Percentiles rank a stretch among this genome's conserved stretches.
Evolutionary conservation across 2,113 vertebrate genomes (phyloP).

Genomic region (Scolopax mira): DNA sequence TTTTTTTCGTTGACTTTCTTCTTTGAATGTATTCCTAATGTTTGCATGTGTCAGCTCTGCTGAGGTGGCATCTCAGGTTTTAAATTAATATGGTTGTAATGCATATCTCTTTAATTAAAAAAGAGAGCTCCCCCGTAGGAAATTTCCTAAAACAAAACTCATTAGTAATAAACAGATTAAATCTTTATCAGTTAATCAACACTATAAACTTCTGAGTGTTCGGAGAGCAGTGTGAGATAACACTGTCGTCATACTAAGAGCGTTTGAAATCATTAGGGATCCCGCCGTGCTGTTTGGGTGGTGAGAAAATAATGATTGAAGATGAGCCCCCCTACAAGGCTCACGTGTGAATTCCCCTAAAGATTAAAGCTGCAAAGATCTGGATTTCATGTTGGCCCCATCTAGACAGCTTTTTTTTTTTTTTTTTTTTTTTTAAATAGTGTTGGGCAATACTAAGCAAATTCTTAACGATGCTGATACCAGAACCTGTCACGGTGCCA

Average conservation of each 20-base stretch:
- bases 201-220: slow-evolving; percentile 50
- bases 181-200: slow-evolving; percentile 60
- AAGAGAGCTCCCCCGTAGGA: background rate
- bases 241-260: slow-evolving; percentile 2
- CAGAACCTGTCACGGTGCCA: background rate
- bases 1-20: background rate
- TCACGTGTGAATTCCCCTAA: background rate
- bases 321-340: background rate
- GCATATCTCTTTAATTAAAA: slow-evolving; percentile 55
- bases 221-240: background rate
- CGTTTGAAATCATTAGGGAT: slow-evolving; percentile 23
- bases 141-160: slow-evolving; percentile 45
- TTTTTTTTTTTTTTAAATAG: background rate
- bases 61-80: slow-evolving; percentile 32
- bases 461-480: background rate
- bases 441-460: background rate
- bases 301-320: slow-evolving; percentile 52
- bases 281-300: background rate
- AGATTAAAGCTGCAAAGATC: slow-evolving; percentile 11
- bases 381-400: background rate
- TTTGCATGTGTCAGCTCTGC: background rate
- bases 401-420: background rate
- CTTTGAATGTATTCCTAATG: background rate
- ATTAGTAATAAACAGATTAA: slow-evolving; percentile 53
- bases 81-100: slow-evolving; percentile 45